Conservation (phyloP, 2,797 vertebrate species). For the Aselliscus stoliczkanus region DNA sequence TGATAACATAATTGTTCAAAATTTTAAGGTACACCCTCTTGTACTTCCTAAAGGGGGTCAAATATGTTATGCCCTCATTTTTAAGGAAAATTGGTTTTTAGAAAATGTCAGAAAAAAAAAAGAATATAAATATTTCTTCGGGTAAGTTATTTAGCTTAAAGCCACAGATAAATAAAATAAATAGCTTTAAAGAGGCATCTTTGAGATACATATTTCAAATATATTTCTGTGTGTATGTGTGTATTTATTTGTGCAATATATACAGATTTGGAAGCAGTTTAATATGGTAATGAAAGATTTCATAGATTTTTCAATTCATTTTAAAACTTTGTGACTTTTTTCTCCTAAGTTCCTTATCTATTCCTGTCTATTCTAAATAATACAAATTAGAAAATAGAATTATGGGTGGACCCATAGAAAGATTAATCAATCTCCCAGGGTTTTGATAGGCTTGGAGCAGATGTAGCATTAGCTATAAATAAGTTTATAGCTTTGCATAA, state of each 20-base stretch:
- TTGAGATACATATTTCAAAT: neutral
- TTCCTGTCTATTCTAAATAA: neutral
- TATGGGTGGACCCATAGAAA: neutral
- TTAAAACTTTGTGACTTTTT: neutral
- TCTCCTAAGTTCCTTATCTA: neutral
- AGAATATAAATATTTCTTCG: neutral
- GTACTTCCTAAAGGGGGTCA: no score
- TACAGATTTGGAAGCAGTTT: neutral
- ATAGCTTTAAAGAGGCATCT: neutral
- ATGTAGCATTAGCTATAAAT: neutral
- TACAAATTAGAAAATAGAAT: neutral
- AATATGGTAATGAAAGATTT: neutral
- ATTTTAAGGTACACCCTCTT: no score
- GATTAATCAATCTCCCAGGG: neutral
- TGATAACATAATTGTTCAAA: no score
- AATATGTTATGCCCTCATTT: no score
- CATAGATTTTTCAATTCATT: neutral
- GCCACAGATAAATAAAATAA: neutral
- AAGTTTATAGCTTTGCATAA: neutral
- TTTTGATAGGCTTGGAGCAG: neutral
- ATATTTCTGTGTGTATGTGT: neutral
- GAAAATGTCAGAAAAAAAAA: neutral
- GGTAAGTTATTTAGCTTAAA: neutral
- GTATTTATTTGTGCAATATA: neutral
- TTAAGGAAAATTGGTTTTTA: neutral